Percentiles rank a stretch among this genome's conserved stretches.
Conservation (phyloP, 2,888 invertebrate species). For the Amiota communis region DNA sequence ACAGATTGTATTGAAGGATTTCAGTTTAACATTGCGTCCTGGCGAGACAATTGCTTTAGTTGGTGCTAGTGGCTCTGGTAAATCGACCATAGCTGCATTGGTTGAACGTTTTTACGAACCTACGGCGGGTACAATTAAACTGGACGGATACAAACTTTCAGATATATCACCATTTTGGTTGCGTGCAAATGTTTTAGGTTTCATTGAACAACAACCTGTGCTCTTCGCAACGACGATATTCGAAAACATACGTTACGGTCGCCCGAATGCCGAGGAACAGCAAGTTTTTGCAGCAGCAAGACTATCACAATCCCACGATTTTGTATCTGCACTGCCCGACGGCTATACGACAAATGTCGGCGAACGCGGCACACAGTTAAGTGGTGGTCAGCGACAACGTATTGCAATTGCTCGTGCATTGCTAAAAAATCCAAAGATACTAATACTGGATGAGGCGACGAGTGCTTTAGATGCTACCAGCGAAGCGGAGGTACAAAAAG, state of each 20-base stretch:
- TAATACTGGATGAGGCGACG: conserved; percentile 96
- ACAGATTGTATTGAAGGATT: conserved; percentile 85
- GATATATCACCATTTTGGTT: conserved; percentile 82
- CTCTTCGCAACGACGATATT: conserved; percentile 91
- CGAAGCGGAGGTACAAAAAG: conserved; percentile 91
- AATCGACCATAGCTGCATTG: conserved; percentile 92
- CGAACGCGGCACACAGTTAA: conserved; percentile 91
- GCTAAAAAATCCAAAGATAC: conserved; percentile 89
- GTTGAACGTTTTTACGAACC: conserved; percentile 83
- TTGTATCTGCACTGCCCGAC: conserved; percentile 85
- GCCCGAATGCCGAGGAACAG: conserved; percentile 79
- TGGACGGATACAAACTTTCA: conserved; percentile 70
- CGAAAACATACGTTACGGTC: conserved; percentile 96
- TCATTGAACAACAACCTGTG: conserved; percentile 95
- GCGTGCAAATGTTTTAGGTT: conserved; percentile 86
- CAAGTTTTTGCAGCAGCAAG: conserved; percentile 86
- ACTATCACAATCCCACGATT: conserved; percentile 93
- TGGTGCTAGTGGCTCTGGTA: conserved; percentile 93
- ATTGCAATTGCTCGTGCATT: conserved; percentile 96
- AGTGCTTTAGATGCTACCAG: conserved; percentile 95
- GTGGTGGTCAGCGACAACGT: conserved; percentile 95
- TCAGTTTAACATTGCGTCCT: conserved; percentile 86
- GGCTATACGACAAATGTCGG: conserved; percentile 91
- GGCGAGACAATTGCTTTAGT: conserved; percentile 95
- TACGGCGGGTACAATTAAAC: conserved; percentile 68